A percentile compares a stretch with the other conserved stretches of the same genome.
Evolutionary conservation across 2,113 vertebrate genomes (phyloP).

Genomic region (Tamias sibiricus): DNA sequence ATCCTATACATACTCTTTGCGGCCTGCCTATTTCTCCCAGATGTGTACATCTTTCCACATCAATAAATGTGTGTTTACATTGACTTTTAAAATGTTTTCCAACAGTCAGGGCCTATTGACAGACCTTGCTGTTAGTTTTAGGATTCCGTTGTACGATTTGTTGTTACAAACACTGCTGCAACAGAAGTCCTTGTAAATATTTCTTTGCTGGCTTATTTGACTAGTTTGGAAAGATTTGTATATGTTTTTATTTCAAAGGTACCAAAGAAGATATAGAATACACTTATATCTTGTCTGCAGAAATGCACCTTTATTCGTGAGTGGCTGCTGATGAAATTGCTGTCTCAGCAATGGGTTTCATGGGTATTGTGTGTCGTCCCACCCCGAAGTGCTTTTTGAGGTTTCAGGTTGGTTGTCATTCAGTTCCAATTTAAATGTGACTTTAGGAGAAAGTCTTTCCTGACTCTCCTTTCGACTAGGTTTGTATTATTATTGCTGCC

Average conservation of each 20-base stretch:
- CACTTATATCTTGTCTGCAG: neutral
- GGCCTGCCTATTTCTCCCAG: slow-evolving; percentile 34
- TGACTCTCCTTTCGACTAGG: neutral
- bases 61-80: slow-evolving; percentile 48
- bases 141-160: neutral
- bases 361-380: rapidly evolving
- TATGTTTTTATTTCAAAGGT: neutral
- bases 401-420: neutral
- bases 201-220: slow-evolving; percentile 18
- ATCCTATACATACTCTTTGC: neutral
- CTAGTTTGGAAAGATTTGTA: slow-evolving; percentile 26
- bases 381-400: neutral
- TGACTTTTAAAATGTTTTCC: slow-evolving; percentile 49
- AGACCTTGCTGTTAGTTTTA: slow-evolving; percentile 40
- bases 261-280: neutral
- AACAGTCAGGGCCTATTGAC: neutral
- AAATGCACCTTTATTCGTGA: neutral
- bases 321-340: neutral
- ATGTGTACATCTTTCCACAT: slow-evolving; percentile 10
- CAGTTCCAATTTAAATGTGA: neutral
- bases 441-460: neutral
- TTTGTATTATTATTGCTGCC: neutral
- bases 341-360: neutral
- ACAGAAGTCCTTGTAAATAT: neutral
- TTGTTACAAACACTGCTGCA: slow-evolving; percentile 11